A percentile compares a stretch with the other conserved stretches of the same genome.
These are phyloP conservation scores for Gymnopithys bicolor DNA, from an alignment of 2,797 vertebrate species.

Conservation along the genomic window DNA sequence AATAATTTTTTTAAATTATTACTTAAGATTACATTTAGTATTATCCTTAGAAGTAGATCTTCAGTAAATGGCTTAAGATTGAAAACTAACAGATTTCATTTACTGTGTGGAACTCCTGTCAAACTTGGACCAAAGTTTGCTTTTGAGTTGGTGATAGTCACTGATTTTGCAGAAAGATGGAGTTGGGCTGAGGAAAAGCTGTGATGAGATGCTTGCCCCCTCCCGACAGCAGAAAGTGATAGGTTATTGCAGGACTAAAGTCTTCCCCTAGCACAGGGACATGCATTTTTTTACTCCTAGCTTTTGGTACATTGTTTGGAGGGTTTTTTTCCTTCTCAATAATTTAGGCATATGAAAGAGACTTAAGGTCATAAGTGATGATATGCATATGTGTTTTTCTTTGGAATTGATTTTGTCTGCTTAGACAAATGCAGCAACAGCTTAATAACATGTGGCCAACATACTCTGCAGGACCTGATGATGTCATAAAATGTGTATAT, in stretches of 20 bases:
- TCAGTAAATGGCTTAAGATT: background rate
- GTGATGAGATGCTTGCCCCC: background rate
- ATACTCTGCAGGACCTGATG: background rate
- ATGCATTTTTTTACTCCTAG: background rate
- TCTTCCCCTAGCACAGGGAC: background rate
- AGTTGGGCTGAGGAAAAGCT: background rate
- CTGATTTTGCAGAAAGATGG: background rate
- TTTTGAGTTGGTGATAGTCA: background rate
- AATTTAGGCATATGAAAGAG: background rate
- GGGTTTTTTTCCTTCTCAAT: background rate
- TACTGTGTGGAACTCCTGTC: background rate
- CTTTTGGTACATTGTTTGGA: background rate
- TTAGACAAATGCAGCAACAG: background rate
- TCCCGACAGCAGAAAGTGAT: background rate
- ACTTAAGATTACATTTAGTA: background rate
- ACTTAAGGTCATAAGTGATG: background rate
- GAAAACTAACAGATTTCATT: background rate
- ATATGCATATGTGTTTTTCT: accelerated
- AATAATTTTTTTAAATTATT: background rate
- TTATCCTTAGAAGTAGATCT: background rate
- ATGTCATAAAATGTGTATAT: background rate
- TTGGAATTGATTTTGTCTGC: background rate
- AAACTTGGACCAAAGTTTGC: background rate
- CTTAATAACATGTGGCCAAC: background rate
- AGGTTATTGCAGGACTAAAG: background rate